phyloP scores from a whole-genome alignment of 2,113 vertebrate genomes.

The Orcinus orca region DNA sequence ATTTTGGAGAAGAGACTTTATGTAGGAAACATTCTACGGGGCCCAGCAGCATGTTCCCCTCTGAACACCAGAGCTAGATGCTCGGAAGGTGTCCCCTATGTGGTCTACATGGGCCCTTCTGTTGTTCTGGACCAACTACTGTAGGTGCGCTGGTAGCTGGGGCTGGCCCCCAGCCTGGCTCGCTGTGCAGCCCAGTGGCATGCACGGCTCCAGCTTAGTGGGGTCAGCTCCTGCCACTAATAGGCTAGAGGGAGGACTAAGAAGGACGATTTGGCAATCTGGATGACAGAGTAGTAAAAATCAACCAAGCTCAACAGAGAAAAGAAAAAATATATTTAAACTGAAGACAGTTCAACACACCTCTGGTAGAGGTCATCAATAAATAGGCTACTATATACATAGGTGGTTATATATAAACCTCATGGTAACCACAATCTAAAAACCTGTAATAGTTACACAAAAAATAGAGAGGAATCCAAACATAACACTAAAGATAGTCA shows the following conservation, averaged over 20 bases:
- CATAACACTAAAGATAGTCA: not conserved
- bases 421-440: not conserved
- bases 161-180: not conserved
- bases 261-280: not conserved
- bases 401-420: not conserved
- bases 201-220: not conserved
- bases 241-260: not conserved
- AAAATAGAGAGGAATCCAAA: not conserved
- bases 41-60: not conserved
- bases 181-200: not conserved
- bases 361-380: not conserved
- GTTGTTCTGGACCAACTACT: not conserved
- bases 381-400: not conserved
- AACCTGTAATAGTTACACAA: not conserved
- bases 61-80: not conserved
- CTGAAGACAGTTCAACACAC: not conserved
- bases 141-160: not conserved
- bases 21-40: not conserved
- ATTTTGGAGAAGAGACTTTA: not conserved
- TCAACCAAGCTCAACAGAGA: not conserved
- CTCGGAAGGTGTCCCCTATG: not conserved
- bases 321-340: not conserved
- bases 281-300: not conserved
- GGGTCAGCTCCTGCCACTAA: not conserved
- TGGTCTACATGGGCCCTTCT: not conserved